Conservation (phyloP, 2,113 vertebrate species). For the Nerophis lumbriciformis region DNA sequence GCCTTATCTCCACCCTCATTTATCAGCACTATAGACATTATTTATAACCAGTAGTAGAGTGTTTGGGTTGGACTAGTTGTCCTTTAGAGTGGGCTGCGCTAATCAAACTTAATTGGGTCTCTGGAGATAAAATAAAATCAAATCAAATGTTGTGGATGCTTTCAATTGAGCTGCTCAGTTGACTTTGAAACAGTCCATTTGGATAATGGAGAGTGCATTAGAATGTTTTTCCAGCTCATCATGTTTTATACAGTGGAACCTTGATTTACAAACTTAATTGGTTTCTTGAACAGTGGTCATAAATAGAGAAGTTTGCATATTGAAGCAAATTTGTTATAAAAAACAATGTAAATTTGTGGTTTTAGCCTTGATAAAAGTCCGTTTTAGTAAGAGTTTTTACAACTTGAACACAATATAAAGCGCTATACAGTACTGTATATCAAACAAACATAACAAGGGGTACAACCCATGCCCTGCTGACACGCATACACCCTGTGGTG, state of each 20-base stretch:
- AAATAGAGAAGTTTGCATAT: too few species aligned
- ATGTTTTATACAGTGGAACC: neutral
- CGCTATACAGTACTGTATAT: too few species aligned
- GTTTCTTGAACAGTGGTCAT: too few species aligned
- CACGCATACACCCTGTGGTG: too few species aligned
- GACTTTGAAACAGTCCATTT: constrained; percentile 37
- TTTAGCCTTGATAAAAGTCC: too few species aligned
- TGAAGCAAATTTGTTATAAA: too few species aligned
- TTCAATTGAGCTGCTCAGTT: constrained; percentile 13
- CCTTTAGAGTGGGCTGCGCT: constrained; percentile 4
- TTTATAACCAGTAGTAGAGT: neutral
- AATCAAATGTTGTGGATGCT: constrained; percentile 21
- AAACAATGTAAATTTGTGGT: too few species aligned
- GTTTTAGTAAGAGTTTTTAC: too few species aligned
- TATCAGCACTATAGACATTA: constrained; percentile 4
- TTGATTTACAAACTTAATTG: too few species aligned
- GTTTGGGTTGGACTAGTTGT: neutral
- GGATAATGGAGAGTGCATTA: constrained; percentile 9
- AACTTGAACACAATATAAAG: too few species aligned
- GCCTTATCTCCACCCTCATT: constrained; percentile 39
- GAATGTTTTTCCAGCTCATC: constrained; percentile 24
- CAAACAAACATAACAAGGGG: too few species aligned
- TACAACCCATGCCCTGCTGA: too few species aligned
- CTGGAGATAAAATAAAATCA: constrained; percentile 14
- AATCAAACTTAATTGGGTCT: constrained; percentile 17